A percentile compares a stretch with the other conserved stretches of the same genome.
These are phyloP conservation scores for Heliocidaris tuberculata DNA, from an alignment of 35 echinoderm and acorn worm species.

Conservation along the genomic window DNA sequence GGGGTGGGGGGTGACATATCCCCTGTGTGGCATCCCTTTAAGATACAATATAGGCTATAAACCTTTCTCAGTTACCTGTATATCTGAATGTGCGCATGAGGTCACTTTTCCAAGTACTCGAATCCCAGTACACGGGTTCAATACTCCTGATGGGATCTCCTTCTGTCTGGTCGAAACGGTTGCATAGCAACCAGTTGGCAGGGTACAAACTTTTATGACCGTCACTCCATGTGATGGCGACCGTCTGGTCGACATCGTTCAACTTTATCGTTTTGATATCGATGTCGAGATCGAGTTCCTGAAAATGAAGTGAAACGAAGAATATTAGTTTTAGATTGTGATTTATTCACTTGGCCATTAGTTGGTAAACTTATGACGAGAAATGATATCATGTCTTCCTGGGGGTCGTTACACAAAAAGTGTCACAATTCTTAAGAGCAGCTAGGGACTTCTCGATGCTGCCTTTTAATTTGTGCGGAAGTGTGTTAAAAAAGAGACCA, in stretches of 20 bases:
- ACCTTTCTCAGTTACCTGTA: background rate
- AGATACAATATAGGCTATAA: too few relatives aligned
- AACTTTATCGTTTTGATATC: background rate
- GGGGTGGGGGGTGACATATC: too few relatives aligned
- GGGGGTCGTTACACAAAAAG: too few relatives aligned
- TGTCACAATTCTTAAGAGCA: too few relatives aligned
- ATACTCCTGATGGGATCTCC: conserved; percentile 23
- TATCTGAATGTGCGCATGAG: conserved; percentile 25
- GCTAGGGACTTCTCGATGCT: too few relatives aligned
- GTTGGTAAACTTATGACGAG: too few relatives aligned
- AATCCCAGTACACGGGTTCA: conserved; percentile 41
- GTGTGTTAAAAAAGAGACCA: too few relatives aligned
- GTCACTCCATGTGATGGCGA: conserved; percentile 45
- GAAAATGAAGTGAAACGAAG: background rate
- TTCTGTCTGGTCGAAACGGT: conserved; percentile 32
- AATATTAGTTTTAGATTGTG: background rate
- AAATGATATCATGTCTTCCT: background rate
- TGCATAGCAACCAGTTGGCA: conserved; percentile 24
- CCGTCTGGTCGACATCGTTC: background rate
- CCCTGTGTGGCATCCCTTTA: too few relatives aligned
- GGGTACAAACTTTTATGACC: conserved; percentile 44
- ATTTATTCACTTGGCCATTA: background rate
- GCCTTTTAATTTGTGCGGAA: too few relatives aligned
- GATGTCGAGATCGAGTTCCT: conserved; percentile 37
- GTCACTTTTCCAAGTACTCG: background rate